Conservation (phyloP, 2,888 invertebrate species). For the Chouioia cunea region DNA sequence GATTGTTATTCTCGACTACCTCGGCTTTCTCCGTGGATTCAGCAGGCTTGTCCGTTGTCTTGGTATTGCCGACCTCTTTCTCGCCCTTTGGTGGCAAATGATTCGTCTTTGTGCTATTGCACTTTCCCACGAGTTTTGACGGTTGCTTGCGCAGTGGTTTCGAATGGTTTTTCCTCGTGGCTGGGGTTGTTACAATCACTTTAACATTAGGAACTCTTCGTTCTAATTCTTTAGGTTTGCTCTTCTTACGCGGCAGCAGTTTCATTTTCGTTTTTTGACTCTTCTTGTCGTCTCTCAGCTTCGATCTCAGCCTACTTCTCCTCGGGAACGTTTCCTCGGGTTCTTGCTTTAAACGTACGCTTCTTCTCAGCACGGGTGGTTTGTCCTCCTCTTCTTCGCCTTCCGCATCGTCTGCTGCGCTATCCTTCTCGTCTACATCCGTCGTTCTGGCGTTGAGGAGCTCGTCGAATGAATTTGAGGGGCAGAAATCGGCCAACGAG, state of each 20-base stretch:
- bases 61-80: conserved; percentile 32
- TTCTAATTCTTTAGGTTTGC: conserved; percentile 53
- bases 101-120: conserved; percentile 16
- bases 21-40: conserved; percentile 17
- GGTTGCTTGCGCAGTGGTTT: conserved; percentile 52
- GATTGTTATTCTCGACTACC: conserved; percentile 30
- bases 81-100: conserved; percentile 34
- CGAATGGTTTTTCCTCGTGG: conserved; percentile 49
- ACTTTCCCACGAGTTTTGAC: conserved; percentile 24
- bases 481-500: conserved; percentile 51
- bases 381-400: conserved; percentile 46
- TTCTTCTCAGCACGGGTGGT: conserved; percentile 60
- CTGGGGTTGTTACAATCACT: conserved; percentile 43
- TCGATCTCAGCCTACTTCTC: conserved; percentile 19
- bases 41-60: conserved; percentile 23
- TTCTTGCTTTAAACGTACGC: conserved; percentile 61
- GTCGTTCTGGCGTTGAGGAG: conserved; percentile 32
- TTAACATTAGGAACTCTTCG: conserved; percentile 56
- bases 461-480: conserved; percentile 29
- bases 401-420: conserved; percentile 38
- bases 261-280: conserved; percentile 43
- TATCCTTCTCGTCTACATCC: conserved; percentile 40
- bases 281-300: conserved; percentile 46
- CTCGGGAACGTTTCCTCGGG: conserved; percentile 53
- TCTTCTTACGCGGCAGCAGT: conserved; percentile 44